Evolutionary conservation across 2,113 vertebrate genomes (phyloP), one percentile per base, ranked within the genome.

Genomic region (Hydrochoerus hydrochaeris): DNA sequence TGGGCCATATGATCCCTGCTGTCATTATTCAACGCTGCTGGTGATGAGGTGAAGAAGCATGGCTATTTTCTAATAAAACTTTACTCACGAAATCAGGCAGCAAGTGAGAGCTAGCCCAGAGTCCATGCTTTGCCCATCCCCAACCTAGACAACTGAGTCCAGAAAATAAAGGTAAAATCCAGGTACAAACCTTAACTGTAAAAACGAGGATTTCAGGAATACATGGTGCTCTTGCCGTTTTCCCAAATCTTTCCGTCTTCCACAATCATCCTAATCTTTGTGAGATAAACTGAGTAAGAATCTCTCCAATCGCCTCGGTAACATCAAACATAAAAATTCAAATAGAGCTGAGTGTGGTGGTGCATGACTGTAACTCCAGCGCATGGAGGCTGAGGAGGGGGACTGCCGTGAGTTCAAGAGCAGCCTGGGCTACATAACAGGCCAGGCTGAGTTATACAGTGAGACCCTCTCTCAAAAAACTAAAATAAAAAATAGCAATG

Each of bases 111-210:
- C 73, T 32, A 46, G n/a, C 85, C 41, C 35, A 0, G 0, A 28
- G 24, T 13, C n/a, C 5, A 0, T 0, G 9, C 30, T 19, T 22
- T 41, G 65, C 63, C 35, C 12, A 54, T 2, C 30, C 46, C 54
- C 60, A 58, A 73, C 22, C 20, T 4, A 52, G 20, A 65, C 6
- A 57, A 63, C 22, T 5, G 44, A 89, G 30, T 30, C 41, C 49
- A 78, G 67, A 16, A 41, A n/a, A 57, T 7, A 41, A 67, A 57
- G 35, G 46, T 24, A 54, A 44, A 7, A 62, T 12, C 41, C 20
- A 20, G 54, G 17, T 41, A 41, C 41, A 77, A 58, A 71, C 19
- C 17, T 44, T 0, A 85, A 32, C 26, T 4, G 10, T 41, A 38
- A 75, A 78, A 69, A 62, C 52, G 78, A 80, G 65, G 81, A 49